These are phyloP conservation scores for Calvadosia cruxmelitensis DNA, from an alignment of 30 jellyfish, hydroid and myxozoan species.

Conservation along the genomic window DNA sequence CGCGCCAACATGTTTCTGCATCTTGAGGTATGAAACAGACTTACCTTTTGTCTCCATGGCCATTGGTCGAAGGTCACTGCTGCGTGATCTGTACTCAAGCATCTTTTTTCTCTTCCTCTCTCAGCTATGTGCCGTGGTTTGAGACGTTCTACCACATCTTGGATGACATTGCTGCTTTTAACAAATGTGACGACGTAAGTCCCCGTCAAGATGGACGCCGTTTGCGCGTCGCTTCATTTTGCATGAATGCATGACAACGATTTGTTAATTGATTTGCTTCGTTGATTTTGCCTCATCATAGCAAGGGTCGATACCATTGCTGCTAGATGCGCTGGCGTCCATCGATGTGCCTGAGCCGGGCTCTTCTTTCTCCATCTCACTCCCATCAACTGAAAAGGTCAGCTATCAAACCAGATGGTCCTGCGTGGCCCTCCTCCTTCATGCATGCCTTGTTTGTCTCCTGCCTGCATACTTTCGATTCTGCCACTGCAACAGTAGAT, in stretches of 20 bases:
- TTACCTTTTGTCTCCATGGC: too few species aligned
- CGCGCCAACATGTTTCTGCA: slow-evolving; percentile 78
- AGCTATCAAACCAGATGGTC: too few species aligned
- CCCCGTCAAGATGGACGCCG: slow-evolving; percentile 1
- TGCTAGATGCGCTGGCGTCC: slow-evolving; percentile 32
- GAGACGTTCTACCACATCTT: slow-evolving; percentile 68
- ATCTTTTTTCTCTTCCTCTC: neutral
- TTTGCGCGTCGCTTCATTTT: neutral
- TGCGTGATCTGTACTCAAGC: too few species aligned
- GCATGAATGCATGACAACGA: neutral
- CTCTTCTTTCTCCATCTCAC: slow-evolving; percentile 20
- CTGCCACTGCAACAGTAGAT: too few species aligned
- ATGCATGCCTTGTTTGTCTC: too few species aligned
- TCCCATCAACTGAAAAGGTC: too few species aligned
- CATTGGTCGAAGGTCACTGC: too few species aligned
- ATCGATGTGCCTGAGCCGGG: slow-evolving; percentile 50
- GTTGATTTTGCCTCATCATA: neutral
- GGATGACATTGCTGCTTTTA: slow-evolving; percentile 44
- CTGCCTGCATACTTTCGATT: too few species aligned
- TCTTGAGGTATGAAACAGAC: slow-evolving; percentile 78
- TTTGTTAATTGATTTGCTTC: neutral
- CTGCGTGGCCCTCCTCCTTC: too few species aligned
- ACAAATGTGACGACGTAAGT: neutral
- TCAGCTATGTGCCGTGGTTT: slow-evolving; percentile 91
- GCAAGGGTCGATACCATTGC: slow-evolving; percentile 17